phyloP scores from a whole-genome alignment of 2,797 vertebrate genomes.

The Ctenopoma kingsleyae region DNA sequence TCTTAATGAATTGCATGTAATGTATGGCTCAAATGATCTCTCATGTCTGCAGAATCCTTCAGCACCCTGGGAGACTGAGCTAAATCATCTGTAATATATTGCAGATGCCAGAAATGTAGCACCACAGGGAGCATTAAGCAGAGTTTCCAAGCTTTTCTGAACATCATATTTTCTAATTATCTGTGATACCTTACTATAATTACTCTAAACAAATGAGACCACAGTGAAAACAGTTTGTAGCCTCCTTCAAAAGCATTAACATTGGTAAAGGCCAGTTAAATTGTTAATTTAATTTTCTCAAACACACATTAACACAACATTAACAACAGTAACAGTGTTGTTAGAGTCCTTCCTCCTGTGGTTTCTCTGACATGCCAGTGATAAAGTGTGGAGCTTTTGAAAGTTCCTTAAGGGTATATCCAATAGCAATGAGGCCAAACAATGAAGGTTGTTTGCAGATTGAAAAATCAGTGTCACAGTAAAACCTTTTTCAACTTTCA shows the following conservation, averaged over 20 bases:
- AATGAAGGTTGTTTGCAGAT: slow-evolving; percentile 3
- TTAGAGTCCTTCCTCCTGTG: neutral
- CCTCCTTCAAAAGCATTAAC: slow-evolving; percentile 7
- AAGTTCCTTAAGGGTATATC: slow-evolving; percentile 19
- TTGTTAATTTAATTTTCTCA: neutral
- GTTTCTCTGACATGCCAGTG: neutral
- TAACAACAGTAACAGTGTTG: neutral
- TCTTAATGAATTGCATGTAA: slow-evolving; percentile 25
- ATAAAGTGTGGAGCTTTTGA: neutral
- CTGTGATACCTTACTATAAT: slow-evolving; percentile 41
- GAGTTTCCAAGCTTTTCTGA: slow-evolving; percentile 30
- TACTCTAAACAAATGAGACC: slow-evolving; percentile 38
- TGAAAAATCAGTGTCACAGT: slow-evolving; percentile 4
- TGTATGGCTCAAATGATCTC: slow-evolving; percentile 21
- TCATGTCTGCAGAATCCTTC: slow-evolving; percentile 19
- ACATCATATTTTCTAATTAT: slow-evolving; percentile 41
- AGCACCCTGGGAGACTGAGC: slow-evolving; percentile 6
- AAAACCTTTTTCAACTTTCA: neutral
- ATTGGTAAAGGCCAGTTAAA: neutral
- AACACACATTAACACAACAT: neutral
- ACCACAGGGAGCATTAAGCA: slow-evolving; percentile 30
- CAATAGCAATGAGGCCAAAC: neutral
- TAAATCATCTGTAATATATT: slow-evolving; percentile 49
- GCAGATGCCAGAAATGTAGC: slow-evolving; percentile 34
- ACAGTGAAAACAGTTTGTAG: slow-evolving; percentile 3